Base-by-base conservation (phyloP, 2,888 invertebrate species). In the Prosopocoilus inquinatus region DNA sequence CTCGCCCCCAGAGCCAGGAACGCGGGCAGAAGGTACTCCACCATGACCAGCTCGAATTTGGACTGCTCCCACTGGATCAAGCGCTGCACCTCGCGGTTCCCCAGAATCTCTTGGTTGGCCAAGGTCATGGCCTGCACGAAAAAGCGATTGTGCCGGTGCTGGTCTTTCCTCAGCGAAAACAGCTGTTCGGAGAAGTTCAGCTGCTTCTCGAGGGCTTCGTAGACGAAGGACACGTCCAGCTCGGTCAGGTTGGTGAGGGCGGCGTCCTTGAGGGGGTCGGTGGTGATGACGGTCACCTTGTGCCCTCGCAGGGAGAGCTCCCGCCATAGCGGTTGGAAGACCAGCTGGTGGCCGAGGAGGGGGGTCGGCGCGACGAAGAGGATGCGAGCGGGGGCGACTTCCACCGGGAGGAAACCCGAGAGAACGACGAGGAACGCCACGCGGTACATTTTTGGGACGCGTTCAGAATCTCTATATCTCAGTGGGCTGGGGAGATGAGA, bases 321-420 rank as follows among this genome's bases (percentile, higher is more conserved):
- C 11, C 70, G 66, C 64, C 78, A 76, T 11, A 82, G 64, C 3
- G 75, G 73, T 32, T 75, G 71, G 68, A 72, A 80, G 1, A 77
- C 74, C 0, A 76, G 66, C 66, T 81, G 81, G 57, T 81, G 81
- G 59, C 81, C 81, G 55, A 75, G 74, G 2, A 79, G 78, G 2
- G 81, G 76, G 2, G 75, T 70, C 11, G 78, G 70, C 36, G 78
- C 70, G 0, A 80, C 65, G 0, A 72, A 77, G 44, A 82, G 65
- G 48, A 81, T 81, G 60, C 71, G 70, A 1, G 77, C 76, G 41
- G 41, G 16, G 9, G 13, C 2, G 41, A 13, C 41, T 4, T 28
- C 20, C 20, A 3, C 20, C 5, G 7, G 20, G 20, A 7, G 4
- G 20, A 28, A 28, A 5, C 20, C 1, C 20, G 20, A 28, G 20